Base-by-base conservation (phyloP, 2,113 vertebrate species). In the Halcyon senegalensis region DNA sequence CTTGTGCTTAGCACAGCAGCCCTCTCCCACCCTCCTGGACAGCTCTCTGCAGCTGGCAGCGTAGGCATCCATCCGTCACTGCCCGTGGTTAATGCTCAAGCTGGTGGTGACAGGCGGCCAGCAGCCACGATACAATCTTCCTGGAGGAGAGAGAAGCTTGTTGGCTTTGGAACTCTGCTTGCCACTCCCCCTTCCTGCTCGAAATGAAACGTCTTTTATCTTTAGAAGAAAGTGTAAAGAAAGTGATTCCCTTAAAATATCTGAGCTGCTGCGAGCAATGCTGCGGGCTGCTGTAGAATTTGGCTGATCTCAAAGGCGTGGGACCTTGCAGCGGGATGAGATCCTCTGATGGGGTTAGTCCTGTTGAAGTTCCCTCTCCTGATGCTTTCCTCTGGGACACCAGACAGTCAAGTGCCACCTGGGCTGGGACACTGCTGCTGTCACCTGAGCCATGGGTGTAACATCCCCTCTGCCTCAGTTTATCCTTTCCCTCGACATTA, bases 331-430 rank as follows among this genome's bases (percentile, higher is more conserved):
- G 3, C 7, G 50, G 74, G 11, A 25, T 2, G 66, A 39, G 33
- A 4, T 31, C 11, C 19, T 31, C 35, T 0, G 9, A 3, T 2
- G 4, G 73, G 25, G 33, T 7, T 35, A 79, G 43, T 60, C 55
- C 59, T 46, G 60, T 37, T 1, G 1, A 18, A 17, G 51, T 13
- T 51, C 21, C 51, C n/a, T 16, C 2, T 44, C 33, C 56, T 10
- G 24, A 13, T 28, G 43, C 28, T 46, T 63, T 46, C 56, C 27
- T 21, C 6, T 4, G 66, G 67, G 35, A 55, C 28, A 10, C 1
- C 0, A 13, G 2, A 13, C 24, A 5, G 1, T 9, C 33, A 16
- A 3, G 44, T 33, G 77, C 16, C 33, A 18, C n/a, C 37, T 2
- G 55, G 58, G 62, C 81, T 48, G 75, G 50, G 51, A 12, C 6